Conservation (phyloP, 2,113 vertebrate species). For the Bubalus kerabau region DNA sequence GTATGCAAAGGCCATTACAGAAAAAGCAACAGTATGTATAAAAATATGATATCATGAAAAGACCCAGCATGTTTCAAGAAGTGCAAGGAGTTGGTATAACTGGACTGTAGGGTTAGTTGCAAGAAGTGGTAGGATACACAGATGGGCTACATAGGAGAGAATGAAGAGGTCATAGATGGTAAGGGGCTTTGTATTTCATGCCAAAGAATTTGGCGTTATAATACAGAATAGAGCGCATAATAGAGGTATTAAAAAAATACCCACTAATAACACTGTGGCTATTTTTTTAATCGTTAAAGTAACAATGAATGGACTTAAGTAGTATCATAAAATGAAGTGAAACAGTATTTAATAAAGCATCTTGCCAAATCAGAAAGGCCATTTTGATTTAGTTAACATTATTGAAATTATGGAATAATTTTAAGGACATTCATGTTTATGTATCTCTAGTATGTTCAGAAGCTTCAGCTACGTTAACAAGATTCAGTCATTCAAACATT, state of each 20-base stretch:
- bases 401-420: conserved; percentile 24
- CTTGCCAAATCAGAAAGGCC: conserved; percentile 23
- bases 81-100: background rate
- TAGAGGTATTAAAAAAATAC: too few species aligned
- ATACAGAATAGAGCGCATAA: background rate
- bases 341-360: conserved; percentile 13
- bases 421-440: conserved; percentile 23
- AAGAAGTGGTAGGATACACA: background rate
- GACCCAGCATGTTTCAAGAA: background rate
- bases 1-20: background rate
- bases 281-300: conserved; percentile 30
- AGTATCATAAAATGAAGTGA: background rate
- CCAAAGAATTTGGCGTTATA: background rate
- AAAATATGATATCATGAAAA: background rate
- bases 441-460: conserved; percentile 5
- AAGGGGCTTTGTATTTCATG: background rate
- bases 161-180: background rate
- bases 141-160: background rate
- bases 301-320: background rate
- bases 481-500: conserved; percentile 43
- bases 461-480: conserved; percentile 36
- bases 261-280: background rate
- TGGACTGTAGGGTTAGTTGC: background rate
- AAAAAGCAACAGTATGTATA: background rate
- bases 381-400: conserved; percentile 32